A percentile compares a stretch with the other conserved stretches of the same genome.
Conservation (phyloP, 2,888 invertebrate species). For the Axea sp. region DNA sequence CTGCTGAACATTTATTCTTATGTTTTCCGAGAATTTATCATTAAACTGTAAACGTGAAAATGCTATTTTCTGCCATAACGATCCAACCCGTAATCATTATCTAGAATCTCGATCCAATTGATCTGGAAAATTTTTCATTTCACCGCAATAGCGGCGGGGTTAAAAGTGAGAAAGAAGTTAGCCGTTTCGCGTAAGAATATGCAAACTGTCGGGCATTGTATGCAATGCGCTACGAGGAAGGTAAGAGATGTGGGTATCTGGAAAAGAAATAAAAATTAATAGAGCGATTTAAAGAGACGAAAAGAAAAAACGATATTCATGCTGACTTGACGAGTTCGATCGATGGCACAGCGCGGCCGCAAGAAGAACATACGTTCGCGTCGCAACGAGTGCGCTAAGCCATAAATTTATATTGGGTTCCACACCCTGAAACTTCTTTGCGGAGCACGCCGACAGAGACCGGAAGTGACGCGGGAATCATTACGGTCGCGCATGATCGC, state of each 20-base stretch:
- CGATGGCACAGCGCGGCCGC: constrained; percentile 13
- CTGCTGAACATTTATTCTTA: too few species aligned
- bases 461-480: constrained; percentile 75
- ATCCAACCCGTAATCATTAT: constrained; percentile 8
- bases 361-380: constrained; percentile 18
- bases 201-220: constrained; percentile 49
- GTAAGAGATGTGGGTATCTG: constrained; percentile 48
- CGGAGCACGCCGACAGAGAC: constrained; percentile 63
- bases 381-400: constrained; percentile 44
- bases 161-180: constrained; percentile 32
- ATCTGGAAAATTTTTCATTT: constrained; percentile 48
- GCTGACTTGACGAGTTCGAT: constrained; percentile 52
- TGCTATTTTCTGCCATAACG: constrained; percentile 28
- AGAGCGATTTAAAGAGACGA: constrained; percentile 58
- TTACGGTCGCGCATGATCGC: constrained; percentile 74
- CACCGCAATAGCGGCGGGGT: constrained; percentile 14
- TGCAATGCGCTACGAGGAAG: constrained; percentile 33
- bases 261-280: constrained; percentile 60
- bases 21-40: too few species aligned
- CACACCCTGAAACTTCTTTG: constrained; percentile 59
- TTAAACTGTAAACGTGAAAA: constrained; percentile 4
- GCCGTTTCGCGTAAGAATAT: constrained; percentile 25
- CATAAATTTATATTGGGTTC: constrained; percentile 60
- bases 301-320: constrained; percentile 52
- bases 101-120: constrained; percentile 35